Base-by-base conservation (phyloP, 2,888 invertebrate species). In the Drosophila flavopinicola region DNA sequence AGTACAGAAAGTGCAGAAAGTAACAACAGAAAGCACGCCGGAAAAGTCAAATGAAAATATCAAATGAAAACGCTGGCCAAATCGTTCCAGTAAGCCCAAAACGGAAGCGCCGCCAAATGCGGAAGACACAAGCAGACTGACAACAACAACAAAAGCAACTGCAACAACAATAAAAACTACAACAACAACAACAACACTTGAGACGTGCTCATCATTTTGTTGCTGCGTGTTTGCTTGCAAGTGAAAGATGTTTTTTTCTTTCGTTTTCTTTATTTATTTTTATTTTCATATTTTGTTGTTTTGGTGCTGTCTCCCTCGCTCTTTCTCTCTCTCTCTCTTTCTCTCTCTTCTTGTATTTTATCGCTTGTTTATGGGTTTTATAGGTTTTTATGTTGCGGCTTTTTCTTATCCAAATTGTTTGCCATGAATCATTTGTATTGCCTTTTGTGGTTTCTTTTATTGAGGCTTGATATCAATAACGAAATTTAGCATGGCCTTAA, bases 191-290 rank as follows among this genome's bases (percentile, higher is more conserved):
- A 37, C 30, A 48, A 39, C 30, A 60, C 33, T 48, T 45, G 37
- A 57, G 30, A 60, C 45, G 39, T 64, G 58, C 64, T 60, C 75
- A 71, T 75, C 67, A 67, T 39, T 58, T 52, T 39, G 37, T 25
- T 59, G 27, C 13, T 32, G 32, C 30, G 38, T 20, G 30, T 54
- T 61, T 68, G 39, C 6, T 7, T 37, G 41, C 24, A 67, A 76
- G 77, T 77, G 71, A 79, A 83, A 79, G 84, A 77, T 49, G 51
- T 63, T 68, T 72, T 44, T 42, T 56, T 37, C 10, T 15, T 64
- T 59, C n/a, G n/a, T n/a, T n/a, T n/a, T n/a, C n/a, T n/a, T n/a
- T n/a, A n/a, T n/a, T n/a, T n/a, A n/a, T n/a, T 59, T 33, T 49
- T 51, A 38, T 24, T 39, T 32, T 35, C 37, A 20, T 41, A 6